Conservation (phyloP, 2,113 vertebrate species). For the Chionomys nivalis region DNA sequence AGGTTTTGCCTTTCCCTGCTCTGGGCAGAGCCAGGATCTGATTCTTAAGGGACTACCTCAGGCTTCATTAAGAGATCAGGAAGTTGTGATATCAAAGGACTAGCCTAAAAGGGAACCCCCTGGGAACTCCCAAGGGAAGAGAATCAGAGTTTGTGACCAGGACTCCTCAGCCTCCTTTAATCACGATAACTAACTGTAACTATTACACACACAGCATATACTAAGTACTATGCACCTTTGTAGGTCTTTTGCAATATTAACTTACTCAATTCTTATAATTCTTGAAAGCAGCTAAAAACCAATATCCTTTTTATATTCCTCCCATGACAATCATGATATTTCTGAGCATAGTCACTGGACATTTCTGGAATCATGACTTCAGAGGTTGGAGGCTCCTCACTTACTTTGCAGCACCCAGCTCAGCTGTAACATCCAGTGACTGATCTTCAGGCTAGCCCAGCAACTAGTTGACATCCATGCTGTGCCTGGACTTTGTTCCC, state of each 20-base stretch:
- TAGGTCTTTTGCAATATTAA: background rate
- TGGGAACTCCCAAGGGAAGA: background rate
- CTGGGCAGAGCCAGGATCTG: background rate
- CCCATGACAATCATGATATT: background rate
- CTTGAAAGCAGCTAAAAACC: background rate
- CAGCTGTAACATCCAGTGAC: background rate
- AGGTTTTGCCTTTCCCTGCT: background rate
- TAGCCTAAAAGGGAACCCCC: background rate
- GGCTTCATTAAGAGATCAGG: background rate
- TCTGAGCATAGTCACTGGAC: background rate
- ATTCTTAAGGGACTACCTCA: background rate
- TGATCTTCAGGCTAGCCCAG: background rate
- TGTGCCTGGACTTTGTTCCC: background rate
- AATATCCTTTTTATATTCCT: background rate
- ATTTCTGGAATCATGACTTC: background rate
- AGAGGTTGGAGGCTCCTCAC: background rate
- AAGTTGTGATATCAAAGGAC: background rate
- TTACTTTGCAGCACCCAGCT: background rate
- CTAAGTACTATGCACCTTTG: background rate
- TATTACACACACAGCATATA: background rate
- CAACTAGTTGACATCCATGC: background rate
- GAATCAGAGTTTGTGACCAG: background rate
- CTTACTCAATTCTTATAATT: background rate
- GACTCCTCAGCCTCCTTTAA: background rate
- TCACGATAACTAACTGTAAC: background rate